These are phyloP conservation scores for Kryphioiulus occultus DNA, from an alignment of 2,888 invertebrate species.

Conservation along the genomic window DNA sequence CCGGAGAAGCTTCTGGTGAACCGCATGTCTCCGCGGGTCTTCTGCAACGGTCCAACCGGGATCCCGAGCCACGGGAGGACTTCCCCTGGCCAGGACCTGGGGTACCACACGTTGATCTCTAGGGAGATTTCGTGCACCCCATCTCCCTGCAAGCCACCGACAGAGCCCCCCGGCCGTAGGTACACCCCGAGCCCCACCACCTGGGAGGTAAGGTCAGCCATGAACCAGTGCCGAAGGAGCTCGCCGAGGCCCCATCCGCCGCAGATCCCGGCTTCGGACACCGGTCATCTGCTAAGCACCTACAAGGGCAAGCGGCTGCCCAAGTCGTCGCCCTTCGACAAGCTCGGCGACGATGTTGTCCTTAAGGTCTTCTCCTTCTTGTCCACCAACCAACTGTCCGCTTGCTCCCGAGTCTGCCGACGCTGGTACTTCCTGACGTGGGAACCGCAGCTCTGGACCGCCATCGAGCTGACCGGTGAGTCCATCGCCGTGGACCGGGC, in stretches of 20 bases:
- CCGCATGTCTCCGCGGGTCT: conserved; percentile 50
- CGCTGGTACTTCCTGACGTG: conserved; percentile 79
- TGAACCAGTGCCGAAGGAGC: conserved; percentile 53
- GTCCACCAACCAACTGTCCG: conserved; percentile 75
- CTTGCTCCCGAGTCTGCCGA: conserved; percentile 77
- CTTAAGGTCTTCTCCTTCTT: conserved; percentile 76
- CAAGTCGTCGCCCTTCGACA: conserved; percentile 65
- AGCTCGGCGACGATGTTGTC: conserved; percentile 73
- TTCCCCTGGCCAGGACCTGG: conserved; percentile 78
- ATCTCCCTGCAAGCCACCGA: conserved; percentile 47
- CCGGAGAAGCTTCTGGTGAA: not conserved
- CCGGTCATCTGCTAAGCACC: conserved; percentile 59
- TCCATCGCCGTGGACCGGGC: conserved; percentile 72
- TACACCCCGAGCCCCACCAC: conserved; percentile 53
- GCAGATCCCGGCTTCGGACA: conserved; percentile 54
- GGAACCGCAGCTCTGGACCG: conserved; percentile 79
- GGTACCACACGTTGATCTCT: conserved; percentile 76
- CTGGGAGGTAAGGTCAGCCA: conserved; percentile 41
- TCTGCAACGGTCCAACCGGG: conserved; percentile 35
- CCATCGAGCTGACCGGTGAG: conserved; percentile 71
- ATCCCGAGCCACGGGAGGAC: conserved; percentile 56
- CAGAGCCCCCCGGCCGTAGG: conserved; percentile 50
- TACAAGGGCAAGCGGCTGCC: conserved; percentile 58
- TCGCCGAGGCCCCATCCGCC: conserved; percentile 53
- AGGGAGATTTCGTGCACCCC: conserved; percentile 56